Percentiles rank a stretch among this genome's conserved stretches.
These are phyloP conservation scores for Loriculus beryllinus DNA, from an alignment of 2,797 vertebrate genomes.

Conservation along the genomic window DNA sequence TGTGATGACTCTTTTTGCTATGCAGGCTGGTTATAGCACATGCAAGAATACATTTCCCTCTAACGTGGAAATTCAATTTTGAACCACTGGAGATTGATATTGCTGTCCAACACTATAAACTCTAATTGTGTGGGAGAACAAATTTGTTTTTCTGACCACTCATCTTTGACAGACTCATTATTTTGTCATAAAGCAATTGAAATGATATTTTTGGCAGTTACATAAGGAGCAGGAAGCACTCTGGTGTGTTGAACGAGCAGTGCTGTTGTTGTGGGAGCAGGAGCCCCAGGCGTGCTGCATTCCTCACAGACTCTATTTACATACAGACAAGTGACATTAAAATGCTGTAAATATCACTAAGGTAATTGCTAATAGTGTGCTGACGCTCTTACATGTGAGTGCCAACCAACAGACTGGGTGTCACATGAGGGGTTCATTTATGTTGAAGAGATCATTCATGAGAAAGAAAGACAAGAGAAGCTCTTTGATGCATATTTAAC, in stretches of 20 bases:
- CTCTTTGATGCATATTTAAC: slow-evolving; percentile 63
- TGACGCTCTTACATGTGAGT: background rate
- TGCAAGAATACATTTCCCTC: slow-evolving; percentile 8
- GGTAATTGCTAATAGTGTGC: slow-evolving; percentile 50
- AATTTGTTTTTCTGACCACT: slow-evolving; percentile 56
- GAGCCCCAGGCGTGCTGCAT: background rate
- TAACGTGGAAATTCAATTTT: slow-evolving; percentile 45
- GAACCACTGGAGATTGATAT: slow-evolving; percentile 38
- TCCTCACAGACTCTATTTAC: slow-evolving; percentile 60
- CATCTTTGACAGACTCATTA: slow-evolving; percentile 69
- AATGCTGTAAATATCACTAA: slow-evolving; percentile 56
- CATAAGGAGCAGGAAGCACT: slow-evolving; percentile 5
- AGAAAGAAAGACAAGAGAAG: background rate
- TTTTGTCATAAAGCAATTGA: slow-evolving; percentile 55
- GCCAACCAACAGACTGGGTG: slow-evolving; percentile 31
- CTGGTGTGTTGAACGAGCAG: background rate
- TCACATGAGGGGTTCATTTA: slow-evolving; percentile 9
- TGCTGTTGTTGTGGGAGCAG: background rate
- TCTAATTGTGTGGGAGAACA: slow-evolving; percentile 57
- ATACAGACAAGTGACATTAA: slow-evolving; percentile 48
- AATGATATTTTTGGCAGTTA: slow-evolving; percentile 47
- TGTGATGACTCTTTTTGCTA: background rate
- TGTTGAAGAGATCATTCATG: slow-evolving; percentile 9
- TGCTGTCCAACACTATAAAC: slow-evolving; percentile 47
- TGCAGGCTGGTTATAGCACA: slow-evolving; percentile 32